phyloP scores from a whole-genome alignment of 2,113 vertebrate genomes.

The Cebus imitator region DNA sequence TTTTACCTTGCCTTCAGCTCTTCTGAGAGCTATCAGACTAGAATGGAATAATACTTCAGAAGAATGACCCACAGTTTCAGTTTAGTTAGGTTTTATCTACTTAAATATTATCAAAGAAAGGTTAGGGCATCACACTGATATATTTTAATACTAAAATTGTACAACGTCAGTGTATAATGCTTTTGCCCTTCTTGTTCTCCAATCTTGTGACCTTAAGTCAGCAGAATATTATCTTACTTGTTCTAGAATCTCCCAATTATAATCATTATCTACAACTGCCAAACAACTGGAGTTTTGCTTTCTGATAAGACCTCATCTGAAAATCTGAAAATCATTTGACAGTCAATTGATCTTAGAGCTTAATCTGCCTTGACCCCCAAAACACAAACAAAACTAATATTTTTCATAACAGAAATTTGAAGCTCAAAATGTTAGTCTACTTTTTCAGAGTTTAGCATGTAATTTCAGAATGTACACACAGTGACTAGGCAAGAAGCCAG shows the following conservation, averaged over 20 bases:
- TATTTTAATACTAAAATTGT: conserved; percentile 1
- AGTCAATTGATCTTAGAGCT: not conserved
- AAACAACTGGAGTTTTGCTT: not conserved
- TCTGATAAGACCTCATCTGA: conserved; percentile 17
- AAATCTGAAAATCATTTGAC: conserved; percentile 12
- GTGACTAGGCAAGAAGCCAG: not conserved
- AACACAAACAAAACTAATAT: conserved; percentile 23
- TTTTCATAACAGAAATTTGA: conserved; percentile 6
- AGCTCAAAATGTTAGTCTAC: not conserved
- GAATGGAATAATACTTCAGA: not conserved
- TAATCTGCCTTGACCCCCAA: not conserved
- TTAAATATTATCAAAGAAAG: not conserved
- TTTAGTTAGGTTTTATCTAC: not conserved
- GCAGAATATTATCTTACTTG: not conserved
- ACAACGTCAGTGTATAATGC: not conserved
- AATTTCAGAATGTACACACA: not conserved
- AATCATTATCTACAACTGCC: not conserved
- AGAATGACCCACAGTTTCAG: not conserved
- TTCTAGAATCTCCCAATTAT: not conserved
- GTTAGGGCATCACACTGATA: not conserved
- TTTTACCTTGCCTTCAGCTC: not conserved
- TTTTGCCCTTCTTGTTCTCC: not conserved
- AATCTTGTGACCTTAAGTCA: not conserved
- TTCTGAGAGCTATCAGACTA: not conserved
- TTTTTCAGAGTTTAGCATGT: conserved; percentile 19